Evolutionary conservation across 92 coral and sea anemone genomes (phyloP).

Genomic region (Metridium senile): DNA sequence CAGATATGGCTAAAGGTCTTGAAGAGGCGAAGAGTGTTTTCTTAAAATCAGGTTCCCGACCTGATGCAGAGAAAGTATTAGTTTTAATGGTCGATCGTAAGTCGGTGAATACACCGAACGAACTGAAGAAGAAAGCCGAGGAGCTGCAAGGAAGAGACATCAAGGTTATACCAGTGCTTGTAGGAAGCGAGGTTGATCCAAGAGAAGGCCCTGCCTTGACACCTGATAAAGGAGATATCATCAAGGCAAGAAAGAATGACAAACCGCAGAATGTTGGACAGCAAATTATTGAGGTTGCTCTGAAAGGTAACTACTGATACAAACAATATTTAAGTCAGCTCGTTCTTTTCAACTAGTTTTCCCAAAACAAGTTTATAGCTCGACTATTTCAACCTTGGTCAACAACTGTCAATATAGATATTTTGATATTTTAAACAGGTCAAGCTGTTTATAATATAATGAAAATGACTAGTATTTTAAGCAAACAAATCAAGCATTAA

Average conservation of each 20-base stretch:
- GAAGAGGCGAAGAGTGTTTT: conserved; percentile 42
- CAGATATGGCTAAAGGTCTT: conserved; percentile 45
- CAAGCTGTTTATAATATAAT: too few species aligned
- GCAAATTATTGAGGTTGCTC: conserved; percentile 54
- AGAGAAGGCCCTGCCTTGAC: conserved; percentile 42
- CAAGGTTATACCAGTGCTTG: conserved; percentile 51
- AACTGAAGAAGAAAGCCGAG: conserved; percentile 27
- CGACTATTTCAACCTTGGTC: too few species aligned
- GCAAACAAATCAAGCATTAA: too few species aligned
- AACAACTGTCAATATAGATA: too few species aligned
- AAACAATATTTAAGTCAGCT: too few species aligned
- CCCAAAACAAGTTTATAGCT: too few species aligned
- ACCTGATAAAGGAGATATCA: conserved; percentile 45
- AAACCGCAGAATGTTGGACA: conserved; percentile 53
- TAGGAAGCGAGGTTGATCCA: conserved; percentile 49
- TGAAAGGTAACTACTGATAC: conserved; percentile 73
- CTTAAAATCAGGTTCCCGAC: conserved; percentile 58
- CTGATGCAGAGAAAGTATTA: conserved; percentile 69
- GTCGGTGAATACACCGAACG: conserved; percentile 38
- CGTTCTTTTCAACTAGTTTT: too few species aligned
- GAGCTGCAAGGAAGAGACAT: conserved; percentile 37
- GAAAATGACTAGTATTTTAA: too few species aligned
- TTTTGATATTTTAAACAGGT: too few species aligned
- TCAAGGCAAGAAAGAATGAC: conserved; percentile 55
- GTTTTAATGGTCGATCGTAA: conserved; percentile 71